Base-by-base conservation (phyloP, 2,113 vertebrate genomes). In the Atlantisia rogersi region DNA sequence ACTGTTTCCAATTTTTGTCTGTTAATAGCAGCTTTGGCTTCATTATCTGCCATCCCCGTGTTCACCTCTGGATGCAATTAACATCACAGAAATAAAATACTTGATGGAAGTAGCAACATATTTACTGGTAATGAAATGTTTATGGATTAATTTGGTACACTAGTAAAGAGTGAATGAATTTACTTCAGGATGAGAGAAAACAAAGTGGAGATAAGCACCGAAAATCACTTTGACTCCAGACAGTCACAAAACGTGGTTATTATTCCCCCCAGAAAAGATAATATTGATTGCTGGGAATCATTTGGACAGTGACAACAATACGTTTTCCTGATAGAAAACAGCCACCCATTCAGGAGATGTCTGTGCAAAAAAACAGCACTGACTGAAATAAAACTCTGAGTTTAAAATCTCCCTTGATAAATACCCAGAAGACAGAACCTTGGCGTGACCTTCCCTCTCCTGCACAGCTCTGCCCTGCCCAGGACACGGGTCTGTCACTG, bases 121-220 rank as follows among this genome's bases (percentile, higher is more conserved):
- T 93, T 97, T 73, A 20, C 90, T 79, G 83, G 94, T 92, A 97
- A 97, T 97, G 97, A 96, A 97, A 97, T 96, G 95, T 96, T 96
- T 96, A 95, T 95, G 93, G 91, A 91, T 90, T 93, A 91, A 93
- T 96, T 97, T 97, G 95, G 86, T 89, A 85, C 73, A 62, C 70
- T 39, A 86, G 94, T 82, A 96, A 95, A 97, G 69, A 71, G 46
- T 63, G 40, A 89, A 93, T 83, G 77, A 83, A 93, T 94, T 97
- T 85, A 90, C 73, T 96, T 91, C 70, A 31, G 89, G 81, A 95
- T 71, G 70, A 94, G 94, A 92, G 69, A 39, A 96, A 94, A 88
- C 52, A 55, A 81, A 81, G 90, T 28, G 73, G 63, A 89, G 80
- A 82, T 84, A 78, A 80, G 88, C 42, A 2, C 58, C 3, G 50